phyloP scores from a whole-genome alignment of 2,113 vertebrate species.

The Nannobrachium achirus region DNA sequence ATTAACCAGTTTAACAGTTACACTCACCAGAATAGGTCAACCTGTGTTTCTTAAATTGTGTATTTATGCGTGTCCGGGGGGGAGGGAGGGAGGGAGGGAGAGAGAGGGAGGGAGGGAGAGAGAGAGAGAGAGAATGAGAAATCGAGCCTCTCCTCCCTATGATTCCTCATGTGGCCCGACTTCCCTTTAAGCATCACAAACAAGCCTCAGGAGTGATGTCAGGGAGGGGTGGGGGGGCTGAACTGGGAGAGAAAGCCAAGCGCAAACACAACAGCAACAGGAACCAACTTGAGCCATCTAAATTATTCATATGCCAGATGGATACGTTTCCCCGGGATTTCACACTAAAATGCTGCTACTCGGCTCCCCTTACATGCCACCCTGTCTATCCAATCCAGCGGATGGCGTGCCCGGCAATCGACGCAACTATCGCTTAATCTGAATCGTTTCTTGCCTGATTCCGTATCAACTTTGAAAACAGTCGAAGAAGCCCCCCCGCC shows the following conservation, averaged over 20 bases:
- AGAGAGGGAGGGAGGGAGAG: conserved; percentile 42
- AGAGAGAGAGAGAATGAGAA: conserved; percentile 60
- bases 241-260: conserved; percentile 73
- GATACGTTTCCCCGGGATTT: conserved; percentile 92
- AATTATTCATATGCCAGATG: conserved; percentile 99
- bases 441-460: conserved; percentile 75
- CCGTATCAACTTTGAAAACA: conserved; percentile 74
- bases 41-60: background rate
- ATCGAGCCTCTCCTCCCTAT: conserved; percentile 67
- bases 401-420: conserved; percentile 58
- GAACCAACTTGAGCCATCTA: conserved; percentile 98
- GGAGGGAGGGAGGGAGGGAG: conserved; percentile 36
- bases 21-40: no score
- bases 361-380: conserved; percentile 43
- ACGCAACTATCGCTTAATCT: conserved; percentile 72
- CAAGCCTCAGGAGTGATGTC: conserved; percentile 79
- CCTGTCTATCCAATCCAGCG: conserved; percentile 43
- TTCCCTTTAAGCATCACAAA: conserved; percentile 83
- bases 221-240: conserved; percentile 73
- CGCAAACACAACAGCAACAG: conserved; percentile 97
- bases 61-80: background rate
- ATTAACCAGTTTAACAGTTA: no score
- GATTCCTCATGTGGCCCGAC: conserved; percentile 74
- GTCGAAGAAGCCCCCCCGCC: conserved; percentile 65
- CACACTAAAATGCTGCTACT: conserved; percentile 80